Evolutionary conservation across 2,113 vertebrate species (phyloP).

Genomic region (Martes martes): DNA sequence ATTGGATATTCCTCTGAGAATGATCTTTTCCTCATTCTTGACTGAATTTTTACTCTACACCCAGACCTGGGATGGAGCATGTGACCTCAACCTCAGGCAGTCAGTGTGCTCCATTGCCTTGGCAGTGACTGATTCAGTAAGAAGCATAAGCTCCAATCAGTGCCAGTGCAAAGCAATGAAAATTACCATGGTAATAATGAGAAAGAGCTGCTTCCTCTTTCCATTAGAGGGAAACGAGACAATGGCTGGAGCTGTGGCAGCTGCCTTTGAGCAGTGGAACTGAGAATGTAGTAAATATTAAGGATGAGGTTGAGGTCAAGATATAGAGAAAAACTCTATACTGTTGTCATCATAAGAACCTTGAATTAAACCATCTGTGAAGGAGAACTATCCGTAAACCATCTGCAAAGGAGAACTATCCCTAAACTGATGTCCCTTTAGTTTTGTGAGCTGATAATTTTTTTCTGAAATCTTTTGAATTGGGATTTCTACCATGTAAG

Average conservation of each 20-base stretch:
- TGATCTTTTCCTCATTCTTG: not conserved
- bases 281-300: not conserved
- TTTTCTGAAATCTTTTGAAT: not conserved
- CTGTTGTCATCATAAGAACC: not conserved
- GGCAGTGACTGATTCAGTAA: not conserved
- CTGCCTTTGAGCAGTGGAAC: not conserved
- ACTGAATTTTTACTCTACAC: not conserved
- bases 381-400: not conserved
- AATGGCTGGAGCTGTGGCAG: not conserved
- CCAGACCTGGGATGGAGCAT: not conserved
- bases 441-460: not conserved
- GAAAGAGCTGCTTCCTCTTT: not conserved
- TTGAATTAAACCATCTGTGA: not conserved
- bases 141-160: not conserved
- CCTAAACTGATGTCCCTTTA: not conserved
- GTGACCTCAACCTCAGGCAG: not conserved
- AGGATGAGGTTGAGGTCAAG: not conserved
- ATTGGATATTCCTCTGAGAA: not conserved
- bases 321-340: not conserved
- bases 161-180: not conserved
- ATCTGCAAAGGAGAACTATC: not conserved
- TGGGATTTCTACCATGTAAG: not conserved
- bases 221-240: not conserved
- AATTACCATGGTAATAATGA: not conserved
- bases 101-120: not conserved